phyloP scores from a whole-genome alignment of 2,888 invertebrate species.

The Mythimna loreyi region DNA sequence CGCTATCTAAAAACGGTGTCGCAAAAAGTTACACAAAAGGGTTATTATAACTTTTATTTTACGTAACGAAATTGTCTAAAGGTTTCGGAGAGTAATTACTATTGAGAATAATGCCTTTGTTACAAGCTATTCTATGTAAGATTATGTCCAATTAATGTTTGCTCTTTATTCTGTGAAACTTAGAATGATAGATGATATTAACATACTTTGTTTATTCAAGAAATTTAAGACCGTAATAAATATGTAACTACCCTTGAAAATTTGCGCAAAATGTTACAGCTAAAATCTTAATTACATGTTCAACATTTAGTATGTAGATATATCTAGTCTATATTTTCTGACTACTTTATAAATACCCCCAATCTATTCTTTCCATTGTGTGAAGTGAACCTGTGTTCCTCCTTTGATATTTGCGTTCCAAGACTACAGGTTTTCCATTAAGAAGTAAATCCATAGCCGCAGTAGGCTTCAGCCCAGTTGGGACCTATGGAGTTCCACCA shows the following conservation, averaged over 20 bases:
- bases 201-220: neutral
- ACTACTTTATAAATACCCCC: no score
- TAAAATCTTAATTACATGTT: slow-evolving; percentile 28
- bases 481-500: no score
- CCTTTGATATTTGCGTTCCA: no score
- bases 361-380: no score
- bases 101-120: neutral
- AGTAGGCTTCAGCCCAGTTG: no score
- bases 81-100: neutral
- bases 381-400: no score
- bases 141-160: slow-evolving; percentile 16
- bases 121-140: neutral
- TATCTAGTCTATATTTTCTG: no score
- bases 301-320: no score
- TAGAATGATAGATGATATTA: neutral
- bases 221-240: slow-evolving; percentile 8
- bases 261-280: slow-evolving; percentile 4
- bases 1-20: neutral
- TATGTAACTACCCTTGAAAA: neutral
- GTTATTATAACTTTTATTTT: slow-evolving; percentile 15
- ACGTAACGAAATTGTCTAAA: neutral
- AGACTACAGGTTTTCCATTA: no score
- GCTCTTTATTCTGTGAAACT: neutral
- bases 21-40: slow-evolving; percentile 10
- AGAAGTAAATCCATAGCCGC: no score